These are phyloP conservation scores for Mormyrops boulengeri DNA, from an alignment of 2,797 vertebrate species.

Conservation along the genomic window DNA sequence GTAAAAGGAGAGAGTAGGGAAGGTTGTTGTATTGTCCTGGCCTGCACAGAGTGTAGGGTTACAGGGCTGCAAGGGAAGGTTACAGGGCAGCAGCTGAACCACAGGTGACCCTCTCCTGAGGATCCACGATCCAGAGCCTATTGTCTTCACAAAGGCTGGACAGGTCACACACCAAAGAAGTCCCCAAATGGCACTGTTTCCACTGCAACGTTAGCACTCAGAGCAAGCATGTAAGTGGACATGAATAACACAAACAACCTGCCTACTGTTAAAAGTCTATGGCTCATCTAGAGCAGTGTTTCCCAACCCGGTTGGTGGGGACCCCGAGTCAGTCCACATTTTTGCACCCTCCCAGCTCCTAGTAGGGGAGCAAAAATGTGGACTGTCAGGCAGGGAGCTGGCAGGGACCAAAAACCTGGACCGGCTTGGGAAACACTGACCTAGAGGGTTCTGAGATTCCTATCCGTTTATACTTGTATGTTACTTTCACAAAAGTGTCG, in stretches of 20 bases:
- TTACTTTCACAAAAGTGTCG: not conserved
- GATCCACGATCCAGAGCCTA: conserved; percentile 22
- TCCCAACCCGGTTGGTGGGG: not conserved
- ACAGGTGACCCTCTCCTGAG: conserved; percentile 21
- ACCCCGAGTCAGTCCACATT: not conserved
- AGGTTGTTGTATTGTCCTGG: not conserved
- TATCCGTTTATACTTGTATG: not conserved
- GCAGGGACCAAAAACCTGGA: not conserved
- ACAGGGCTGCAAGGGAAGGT: conserved; percentile 28
- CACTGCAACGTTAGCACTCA: not conserved
- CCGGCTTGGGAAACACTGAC: not conserved
- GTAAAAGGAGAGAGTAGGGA: conserved; percentile 18
- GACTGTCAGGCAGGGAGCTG: not conserved
- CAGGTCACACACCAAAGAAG: conserved; percentile 11
- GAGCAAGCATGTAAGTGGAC: not conserved
- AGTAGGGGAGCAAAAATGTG: not conserved
- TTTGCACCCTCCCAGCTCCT: not conserved
- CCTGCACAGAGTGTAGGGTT: conserved; percentile 26
- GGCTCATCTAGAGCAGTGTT: not conserved
- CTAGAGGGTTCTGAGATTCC: not conserved
- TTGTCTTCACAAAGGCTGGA: conserved; percentile 22
- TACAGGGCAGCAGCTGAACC: conserved; percentile 33
- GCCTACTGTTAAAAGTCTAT: not conserved
- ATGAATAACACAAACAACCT: not conserved
- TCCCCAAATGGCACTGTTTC: conserved; percentile 3